Evolutionary conservation across 1,140 invertebrate genomes (phyloP), one percentile per base, ranked within the genome.

Genomic region (Anadara kagoshimensis): DNA sequence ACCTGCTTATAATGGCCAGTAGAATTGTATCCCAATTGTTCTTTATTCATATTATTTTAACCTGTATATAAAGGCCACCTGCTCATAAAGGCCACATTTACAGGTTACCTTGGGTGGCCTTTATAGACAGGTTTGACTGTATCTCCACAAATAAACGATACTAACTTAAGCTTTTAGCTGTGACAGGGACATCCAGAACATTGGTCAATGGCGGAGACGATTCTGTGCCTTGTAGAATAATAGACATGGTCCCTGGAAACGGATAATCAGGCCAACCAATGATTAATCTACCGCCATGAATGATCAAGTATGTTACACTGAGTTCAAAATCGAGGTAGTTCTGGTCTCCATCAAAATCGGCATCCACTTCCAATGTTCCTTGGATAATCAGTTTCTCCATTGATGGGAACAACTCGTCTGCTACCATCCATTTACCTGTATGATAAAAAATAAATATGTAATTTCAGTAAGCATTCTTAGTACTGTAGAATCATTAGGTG

Each of bases 401-500:
- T 12, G 54, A 62, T 3, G 84, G 83, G 3, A 83, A 26, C 8
- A 58, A 54, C 14, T 69, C 71, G 66, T 87, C 81, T 0, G 81
- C 80, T 1, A 87, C 73, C 12, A 87, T 66, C 86, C 86, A 88
- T 49, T 76, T 69, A 59, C 75, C 86, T 87, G 69, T 49, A 73
- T 68, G 64, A 61, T 41, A 51, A 51, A 70, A 87, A n/a, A n/a
- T n/a, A n/a, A n/a, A n/a, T n/a, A n/a, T n/a, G n/a, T n/a, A n/a
- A n/a, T n/a, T n/a, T n/a, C n/a, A n/a, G n/a, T n/a, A n/a, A n/a
- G n/a, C n/a, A n/a, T n/a, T n/a, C n/a, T n/a, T n/a, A n/a, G n/a
- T n/a, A n/a, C n/a, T n/a, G n/a, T n/a, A n/a, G n/a, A n/a, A n/a
- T n/a, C n/a, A n/a, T n/a, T n/a, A n/a, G n/a, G n/a, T n/a, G n/a